Conservation (phyloP, 2,797 vertebrate genomes). For the Crenuchus spilurus region DNA sequence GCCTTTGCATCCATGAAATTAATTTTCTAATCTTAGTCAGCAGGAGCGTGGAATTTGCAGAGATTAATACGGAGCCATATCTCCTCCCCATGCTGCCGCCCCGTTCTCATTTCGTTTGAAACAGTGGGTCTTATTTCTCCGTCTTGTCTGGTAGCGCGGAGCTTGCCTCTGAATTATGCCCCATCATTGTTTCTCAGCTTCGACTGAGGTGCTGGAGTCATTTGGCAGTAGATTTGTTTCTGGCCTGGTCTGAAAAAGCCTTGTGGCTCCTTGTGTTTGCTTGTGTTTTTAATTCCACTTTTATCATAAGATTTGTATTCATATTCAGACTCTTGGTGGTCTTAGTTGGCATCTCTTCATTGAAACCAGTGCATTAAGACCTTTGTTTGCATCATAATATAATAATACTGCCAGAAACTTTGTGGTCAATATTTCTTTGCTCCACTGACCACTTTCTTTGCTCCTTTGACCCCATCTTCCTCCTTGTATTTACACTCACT, state of each 20-base stretch:
- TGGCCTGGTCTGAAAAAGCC: background rate
- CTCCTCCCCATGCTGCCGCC: constrained; percentile 43
- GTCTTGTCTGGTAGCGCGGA: background rate
- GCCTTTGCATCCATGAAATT: constrained; percentile 84
- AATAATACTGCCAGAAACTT: background rate
- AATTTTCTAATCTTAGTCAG: constrained; percentile 85
- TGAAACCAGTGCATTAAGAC: background rate
- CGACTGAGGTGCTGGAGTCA: background rate
- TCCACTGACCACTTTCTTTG: too few species aligned
- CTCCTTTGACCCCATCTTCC: too few species aligned
- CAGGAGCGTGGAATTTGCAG: constrained; percentile 80
- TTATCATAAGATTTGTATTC: constrained; percentile 6
- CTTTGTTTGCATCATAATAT: background rate
- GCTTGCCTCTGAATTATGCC: constrained; percentile 15
- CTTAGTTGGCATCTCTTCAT: background rate
- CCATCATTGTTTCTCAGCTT: constrained; percentile 28
- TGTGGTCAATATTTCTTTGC: background rate
- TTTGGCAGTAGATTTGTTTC: background rate
- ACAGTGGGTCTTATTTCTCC: constrained; percentile 23
- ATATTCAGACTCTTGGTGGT: background rate
- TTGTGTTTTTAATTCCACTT: too few species aligned
- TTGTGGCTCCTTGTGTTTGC: background rate
- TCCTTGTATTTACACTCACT: too few species aligned
- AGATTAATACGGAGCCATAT: constrained; percentile 78
- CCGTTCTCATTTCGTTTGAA: constrained; percentile 23